Evolutionary conservation across 2,888 invertebrate species (phyloP).

Genomic region (Xiphydria camelus): DNA sequence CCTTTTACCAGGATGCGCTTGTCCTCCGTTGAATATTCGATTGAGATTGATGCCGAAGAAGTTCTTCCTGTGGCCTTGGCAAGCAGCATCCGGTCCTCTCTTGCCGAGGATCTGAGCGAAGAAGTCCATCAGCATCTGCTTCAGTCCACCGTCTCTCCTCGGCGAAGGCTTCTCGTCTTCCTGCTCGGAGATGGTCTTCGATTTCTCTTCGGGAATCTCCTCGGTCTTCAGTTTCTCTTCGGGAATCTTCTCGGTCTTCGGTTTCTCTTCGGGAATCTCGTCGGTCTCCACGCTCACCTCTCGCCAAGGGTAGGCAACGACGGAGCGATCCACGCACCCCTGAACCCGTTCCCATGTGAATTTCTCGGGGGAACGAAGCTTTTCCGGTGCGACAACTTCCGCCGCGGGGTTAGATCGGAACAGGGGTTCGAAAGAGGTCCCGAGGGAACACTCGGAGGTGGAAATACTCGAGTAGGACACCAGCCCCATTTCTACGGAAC

Average conservation of each 20-base stretch:
- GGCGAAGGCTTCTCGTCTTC: constrained; percentile 4
- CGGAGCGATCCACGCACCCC: too few relatives aligned
- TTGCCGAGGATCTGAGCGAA: constrained; percentile 20
- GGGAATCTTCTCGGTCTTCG: not conserved
- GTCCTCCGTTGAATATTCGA: too few relatives aligned
- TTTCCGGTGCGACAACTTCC: too few relatives aligned
- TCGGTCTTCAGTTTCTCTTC: not conserved
- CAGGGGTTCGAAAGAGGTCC: too few relatives aligned
- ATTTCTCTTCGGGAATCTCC: constrained; percentile 2
- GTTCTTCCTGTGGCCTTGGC: not conserved
- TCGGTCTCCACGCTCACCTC: constrained; percentile 8
- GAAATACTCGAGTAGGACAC: constrained; percentile 15
- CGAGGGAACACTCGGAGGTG: too few relatives aligned
- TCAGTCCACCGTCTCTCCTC: constrained; percentile 14
- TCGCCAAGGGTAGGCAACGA: not conserved
- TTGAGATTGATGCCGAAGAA: too few relatives aligned
- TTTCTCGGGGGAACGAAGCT: too few relatives aligned
- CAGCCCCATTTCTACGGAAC: constrained; percentile 31
- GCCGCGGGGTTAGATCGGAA: too few relatives aligned
- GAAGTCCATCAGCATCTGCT: constrained; percentile 21
- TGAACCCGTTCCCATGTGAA: too few relatives aligned
- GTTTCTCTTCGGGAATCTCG: not conserved
- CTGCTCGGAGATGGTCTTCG: constrained; percentile 2
- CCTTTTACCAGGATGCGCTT: too few relatives aligned
- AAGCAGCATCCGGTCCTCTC: constrained; percentile 1